Conservation (phyloP, 2,888 invertebrate species). For the Lithophane semibrunnea region DNA sequence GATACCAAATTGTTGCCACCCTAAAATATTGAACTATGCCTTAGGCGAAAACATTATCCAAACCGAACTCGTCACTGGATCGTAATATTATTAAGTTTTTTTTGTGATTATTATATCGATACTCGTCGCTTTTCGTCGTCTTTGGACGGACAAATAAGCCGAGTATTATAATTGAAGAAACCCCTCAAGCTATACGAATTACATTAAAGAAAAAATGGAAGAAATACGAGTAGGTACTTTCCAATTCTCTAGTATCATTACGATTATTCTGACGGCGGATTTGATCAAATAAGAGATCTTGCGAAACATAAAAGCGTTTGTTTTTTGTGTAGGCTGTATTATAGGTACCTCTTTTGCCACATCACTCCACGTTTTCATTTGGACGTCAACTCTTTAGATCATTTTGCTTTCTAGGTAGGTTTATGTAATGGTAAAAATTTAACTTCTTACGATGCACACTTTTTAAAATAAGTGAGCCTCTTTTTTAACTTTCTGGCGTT, state of each 20-base stretch:
- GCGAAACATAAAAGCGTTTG: conserved; percentile 11
- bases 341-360: too few relatives aligned
- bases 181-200: conserved; percentile 53
- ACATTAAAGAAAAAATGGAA: conserved; percentile 36
- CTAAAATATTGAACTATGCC: conserved; percentile 15
- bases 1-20: not conserved
- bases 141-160: conserved; percentile 45
- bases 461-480: too few relatives aligned
- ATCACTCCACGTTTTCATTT: not conserved
- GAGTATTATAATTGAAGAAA: conserved; percentile 55
- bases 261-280: conserved; percentile 23
- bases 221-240: conserved; percentile 30
- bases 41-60: conserved; percentile 14
- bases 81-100: conserved; percentile 5
- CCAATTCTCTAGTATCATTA: conserved; percentile 47
- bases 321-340: not conserved
- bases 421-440: not conserved
- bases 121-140: conserved; percentile 22
- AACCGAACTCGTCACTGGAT: conserved; percentile 31
- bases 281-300: conserved; percentile 33
- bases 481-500: too few relatives aligned
- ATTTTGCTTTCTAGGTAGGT: not conserved
- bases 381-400: not conserved
- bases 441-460: too few relatives aligned
- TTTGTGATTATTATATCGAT: conserved; percentile 24